These are phyloP conservation scores for Carabus problematicus DNA, from an alignment of 2,888 invertebrate genomes.

Conservation along the genomic window DNA sequence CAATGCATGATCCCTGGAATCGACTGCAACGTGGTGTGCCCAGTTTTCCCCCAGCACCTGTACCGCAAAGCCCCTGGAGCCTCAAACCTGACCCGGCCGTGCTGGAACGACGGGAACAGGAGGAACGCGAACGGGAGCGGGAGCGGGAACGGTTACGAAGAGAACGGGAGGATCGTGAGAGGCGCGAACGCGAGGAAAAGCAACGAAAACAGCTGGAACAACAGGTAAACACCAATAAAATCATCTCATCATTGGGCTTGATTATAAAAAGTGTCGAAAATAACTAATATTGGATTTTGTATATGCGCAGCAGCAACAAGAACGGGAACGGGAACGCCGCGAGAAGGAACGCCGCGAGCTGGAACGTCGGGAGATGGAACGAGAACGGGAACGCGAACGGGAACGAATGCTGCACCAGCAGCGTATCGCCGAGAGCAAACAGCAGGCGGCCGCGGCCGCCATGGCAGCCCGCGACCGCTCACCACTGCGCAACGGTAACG, in stretches of 20 bases:
- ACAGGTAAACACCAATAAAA: conserved; percentile 59
- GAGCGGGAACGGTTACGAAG: conserved; percentile 66
- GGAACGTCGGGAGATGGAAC: conserved; percentile 66
- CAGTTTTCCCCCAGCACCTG: conserved; percentile 51
- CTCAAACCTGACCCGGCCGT: conserved; percentile 71
- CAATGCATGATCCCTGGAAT: conserved; percentile 73
- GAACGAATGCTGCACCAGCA: conserved; percentile 68
- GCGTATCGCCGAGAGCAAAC: conserved; percentile 61
- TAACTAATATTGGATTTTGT: conserved; percentile 26
- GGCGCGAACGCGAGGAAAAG: conserved; percentile 63
- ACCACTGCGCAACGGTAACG: conserved; percentile 75
- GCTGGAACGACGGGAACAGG: conserved; percentile 68
- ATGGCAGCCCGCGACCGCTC: conserved; percentile 68
- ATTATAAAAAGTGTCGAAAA: too few species aligned
- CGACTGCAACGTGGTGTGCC: conserved; percentile 67
- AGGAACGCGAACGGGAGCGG: conserved; percentile 66
- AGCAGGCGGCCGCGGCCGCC: conserved; percentile 57
- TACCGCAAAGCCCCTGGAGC: conserved; percentile 66
- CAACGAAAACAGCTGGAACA: conserved; percentile 58
- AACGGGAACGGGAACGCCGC: conserved; percentile 61
- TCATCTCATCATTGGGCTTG: too few species aligned
- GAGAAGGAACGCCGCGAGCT: conserved; percentile 64
- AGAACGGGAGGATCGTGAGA: conserved; percentile 68
- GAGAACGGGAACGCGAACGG: conserved; percentile 66
- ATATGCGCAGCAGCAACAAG: conserved; percentile 57